phyloP scores from a whole-genome alignment of 2,888 invertebrate species.

The Shargacucullia verbasci region DNA sequence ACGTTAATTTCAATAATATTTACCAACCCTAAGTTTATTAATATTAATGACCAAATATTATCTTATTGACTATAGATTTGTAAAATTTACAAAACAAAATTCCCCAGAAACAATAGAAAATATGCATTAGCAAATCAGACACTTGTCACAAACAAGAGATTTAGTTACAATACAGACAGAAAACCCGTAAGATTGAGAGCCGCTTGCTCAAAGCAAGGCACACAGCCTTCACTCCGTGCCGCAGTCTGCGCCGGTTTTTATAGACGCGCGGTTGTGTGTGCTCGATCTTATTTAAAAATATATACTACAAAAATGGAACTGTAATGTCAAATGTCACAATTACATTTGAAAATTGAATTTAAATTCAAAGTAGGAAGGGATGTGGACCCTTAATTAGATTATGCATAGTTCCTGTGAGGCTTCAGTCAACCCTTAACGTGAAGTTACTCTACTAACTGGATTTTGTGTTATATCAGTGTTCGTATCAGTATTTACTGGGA shows the following conservation, averaged over 20 bases:
- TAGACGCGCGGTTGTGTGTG: slow-evolving; percentile 66
- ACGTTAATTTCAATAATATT: too few relatives aligned
- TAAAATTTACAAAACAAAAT: slow-evolving; percentile 24
- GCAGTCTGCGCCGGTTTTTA: slow-evolving; percentile 63
- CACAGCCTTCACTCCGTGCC: slow-evolving; percentile 66
- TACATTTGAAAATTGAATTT: slow-evolving; percentile 44
- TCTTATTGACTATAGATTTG: slow-evolving; percentile 3
- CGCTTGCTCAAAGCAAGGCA: slow-evolving; percentile 67
- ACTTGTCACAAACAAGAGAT: slow-evolving; percentile 33
- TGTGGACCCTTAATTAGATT: slow-evolving; percentile 69
- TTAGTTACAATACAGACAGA: slow-evolving; percentile 43
- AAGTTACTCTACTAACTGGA: slow-evolving; percentile 69
- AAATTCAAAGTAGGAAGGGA: slow-evolving; percentile 51
- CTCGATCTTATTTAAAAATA: slow-evolving; percentile 22
- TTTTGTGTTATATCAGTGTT: slow-evolving; percentile 61
- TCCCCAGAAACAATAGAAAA: slow-evolving; percentile 37
- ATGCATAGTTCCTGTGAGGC: slow-evolving; percentile 67
- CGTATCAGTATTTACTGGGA: slow-evolving; percentile 55
- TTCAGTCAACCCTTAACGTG: slow-evolving; percentile 70
- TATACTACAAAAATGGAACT: slow-evolving; percentile 17
- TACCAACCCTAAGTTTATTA: too few relatives aligned
- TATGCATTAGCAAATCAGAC: slow-evolving; percentile 49
- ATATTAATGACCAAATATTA: slow-evolving; percentile 13
- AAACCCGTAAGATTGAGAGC: slow-evolving; percentile 71
- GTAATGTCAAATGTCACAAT: slow-evolving; percentile 40